phyloP scores from a whole-genome alignment of 2,113 vertebrate species.

The Gadus macrocephalus region DNA sequence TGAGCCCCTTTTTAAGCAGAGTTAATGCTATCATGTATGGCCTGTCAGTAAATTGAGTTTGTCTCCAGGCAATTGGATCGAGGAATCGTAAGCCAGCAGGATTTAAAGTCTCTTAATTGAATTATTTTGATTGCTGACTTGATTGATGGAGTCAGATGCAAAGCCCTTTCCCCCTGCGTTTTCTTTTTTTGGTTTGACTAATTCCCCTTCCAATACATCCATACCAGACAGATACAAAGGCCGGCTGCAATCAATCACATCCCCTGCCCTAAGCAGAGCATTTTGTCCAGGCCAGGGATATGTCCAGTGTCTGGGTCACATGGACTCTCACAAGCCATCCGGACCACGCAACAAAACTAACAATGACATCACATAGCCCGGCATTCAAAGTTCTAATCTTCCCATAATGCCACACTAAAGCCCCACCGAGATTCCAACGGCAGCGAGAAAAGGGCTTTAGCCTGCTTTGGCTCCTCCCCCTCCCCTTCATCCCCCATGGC shows the following conservation, averaged over 20 bases:
- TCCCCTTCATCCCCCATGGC: constrained; percentile 42
- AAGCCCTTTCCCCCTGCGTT: constrained; percentile 60
- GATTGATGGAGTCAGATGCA: constrained; percentile 76
- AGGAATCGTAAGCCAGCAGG: constrained; percentile 62
- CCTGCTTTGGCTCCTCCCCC: no score
- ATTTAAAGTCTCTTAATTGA: constrained; percentile 72
- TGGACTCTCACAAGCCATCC: constrained; percentile 53
- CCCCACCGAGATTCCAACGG: constrained; percentile 57
- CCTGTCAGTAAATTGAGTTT: constrained; percentile 70
- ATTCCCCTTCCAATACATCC: constrained; percentile 68
- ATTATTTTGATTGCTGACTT: constrained; percentile 77
- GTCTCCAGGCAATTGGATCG: constrained; percentile 61
- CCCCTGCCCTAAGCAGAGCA: constrained; percentile 26
- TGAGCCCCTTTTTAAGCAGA: constrained; percentile 55
- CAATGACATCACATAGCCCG: constrained; percentile 71
- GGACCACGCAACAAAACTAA: constrained; percentile 64
- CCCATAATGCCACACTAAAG: constrained; percentile 70
- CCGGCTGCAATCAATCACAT: constrained; percentile 71
- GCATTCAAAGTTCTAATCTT: constrained; percentile 68
- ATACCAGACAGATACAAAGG: constrained; percentile 67
- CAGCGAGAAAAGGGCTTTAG: constrained; percentile 52
- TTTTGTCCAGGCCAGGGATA: constrained; percentile 53
- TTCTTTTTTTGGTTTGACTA: constrained; percentile 48
- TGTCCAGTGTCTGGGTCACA: constrained; percentile 57
- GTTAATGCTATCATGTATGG: constrained; percentile 65